A percentile compares a stretch with the other conserved stretches of the same genome.
phyloP scores from a whole-genome alignment of 1,140 invertebrate genomes.

The Acyrthosiphon pisum region DNA sequence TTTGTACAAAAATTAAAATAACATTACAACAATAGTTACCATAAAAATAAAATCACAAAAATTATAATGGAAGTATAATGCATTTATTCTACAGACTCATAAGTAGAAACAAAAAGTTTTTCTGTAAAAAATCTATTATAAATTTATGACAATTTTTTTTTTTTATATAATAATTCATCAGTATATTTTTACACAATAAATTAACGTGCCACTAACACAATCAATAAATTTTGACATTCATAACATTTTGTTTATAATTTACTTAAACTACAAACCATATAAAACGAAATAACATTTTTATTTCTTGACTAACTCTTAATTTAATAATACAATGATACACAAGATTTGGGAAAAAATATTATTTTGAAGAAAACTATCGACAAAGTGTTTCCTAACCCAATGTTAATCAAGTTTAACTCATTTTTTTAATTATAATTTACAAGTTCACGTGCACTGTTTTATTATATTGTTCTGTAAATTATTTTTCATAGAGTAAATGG shows the following conservation, averaged over 20 bases:
- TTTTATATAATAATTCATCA: conserved; percentile 28
- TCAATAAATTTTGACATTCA: conserved; percentile 35
- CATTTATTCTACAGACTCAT: conserved; percentile 37
- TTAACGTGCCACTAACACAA: conserved; percentile 38
- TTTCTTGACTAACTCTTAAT: conserved; percentile 44
- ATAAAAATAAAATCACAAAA: conserved; percentile 55
- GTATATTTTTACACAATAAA: conserved; percentile 52
- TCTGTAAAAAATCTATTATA: background rate
- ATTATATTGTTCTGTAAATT: background rate
- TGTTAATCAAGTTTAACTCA: background rate
- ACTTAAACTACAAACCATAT: conserved; percentile 38
- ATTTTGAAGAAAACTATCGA: background rate
- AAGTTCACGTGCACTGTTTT: conserved; percentile 2
- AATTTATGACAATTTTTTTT: conserved; percentile 7
- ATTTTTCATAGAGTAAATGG: background rate
- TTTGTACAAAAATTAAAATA: conserved; percentile 56
- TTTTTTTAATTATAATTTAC: background rate
- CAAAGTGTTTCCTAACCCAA: background rate
- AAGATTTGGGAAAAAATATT: background rate
- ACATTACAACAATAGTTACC: conserved; percentile 49
- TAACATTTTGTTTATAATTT: conserved; percentile 54
- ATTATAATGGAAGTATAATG: conserved; percentile 54
- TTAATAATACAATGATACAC: conserved; percentile 17
- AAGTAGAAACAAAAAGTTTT: conserved; percentile 42
- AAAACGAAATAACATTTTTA: conserved; percentile 51